phyloP scores from a whole-genome alignment of 2,888 invertebrate genomes.

The Cephus runcator region DNA sequence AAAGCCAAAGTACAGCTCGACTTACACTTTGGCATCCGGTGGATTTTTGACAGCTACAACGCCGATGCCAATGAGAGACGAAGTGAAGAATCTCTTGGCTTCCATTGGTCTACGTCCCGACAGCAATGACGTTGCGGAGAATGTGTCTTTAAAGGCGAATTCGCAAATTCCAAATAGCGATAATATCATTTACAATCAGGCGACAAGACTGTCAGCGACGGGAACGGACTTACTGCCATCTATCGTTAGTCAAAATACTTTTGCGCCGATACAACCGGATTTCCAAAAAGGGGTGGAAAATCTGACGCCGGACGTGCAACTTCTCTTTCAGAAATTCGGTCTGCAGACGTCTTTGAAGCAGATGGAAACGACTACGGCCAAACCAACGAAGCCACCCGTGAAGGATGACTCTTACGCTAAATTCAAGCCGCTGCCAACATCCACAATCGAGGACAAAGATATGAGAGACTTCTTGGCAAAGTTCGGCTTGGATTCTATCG shows the following conservation, averaged over 20 bases:
- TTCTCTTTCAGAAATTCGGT: slow-evolving; percentile 58
- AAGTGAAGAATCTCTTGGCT: slow-evolving; percentile 58
- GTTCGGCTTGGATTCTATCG: slow-evolving; percentile 61
- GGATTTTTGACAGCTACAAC: slow-evolving; percentile 24
- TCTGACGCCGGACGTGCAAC: slow-evolving; percentile 55
- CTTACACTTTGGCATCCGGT: slow-evolving; percentile 29
- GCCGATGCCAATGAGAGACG: slow-evolving; percentile 33
- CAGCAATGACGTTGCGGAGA: slow-evolving; percentile 19
- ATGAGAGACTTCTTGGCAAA: slow-evolving; percentile 65
- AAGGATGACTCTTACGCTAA: slow-evolving; percentile 60
- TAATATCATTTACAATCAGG: slow-evolving; percentile 20
- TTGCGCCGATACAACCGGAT: slow-evolving; percentile 37
- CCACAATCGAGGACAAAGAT: slow-evolving; percentile 54
- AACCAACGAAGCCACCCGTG: slow-evolving; percentile 23
- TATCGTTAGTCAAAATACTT: slow-evolving; percentile 45
- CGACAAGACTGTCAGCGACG: slow-evolving; percentile 27
- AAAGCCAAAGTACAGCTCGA: slow-evolving; percentile 31
- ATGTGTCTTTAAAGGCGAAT: slow-evolving; percentile 24
- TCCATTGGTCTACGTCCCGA: slow-evolving; percentile 63
- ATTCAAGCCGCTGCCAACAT: slow-evolving; percentile 65
- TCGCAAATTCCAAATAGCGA: slow-evolving; percentile 32
- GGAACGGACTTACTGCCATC: slow-evolving; percentile 25
- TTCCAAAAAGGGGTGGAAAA: slow-evolving; percentile 53
- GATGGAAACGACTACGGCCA: slow-evolving; percentile 32
- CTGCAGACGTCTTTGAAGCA: slow-evolving; percentile 41